Conservation (phyloP, 2,888 invertebrate species). For the Pherbina coryleti region DNA sequence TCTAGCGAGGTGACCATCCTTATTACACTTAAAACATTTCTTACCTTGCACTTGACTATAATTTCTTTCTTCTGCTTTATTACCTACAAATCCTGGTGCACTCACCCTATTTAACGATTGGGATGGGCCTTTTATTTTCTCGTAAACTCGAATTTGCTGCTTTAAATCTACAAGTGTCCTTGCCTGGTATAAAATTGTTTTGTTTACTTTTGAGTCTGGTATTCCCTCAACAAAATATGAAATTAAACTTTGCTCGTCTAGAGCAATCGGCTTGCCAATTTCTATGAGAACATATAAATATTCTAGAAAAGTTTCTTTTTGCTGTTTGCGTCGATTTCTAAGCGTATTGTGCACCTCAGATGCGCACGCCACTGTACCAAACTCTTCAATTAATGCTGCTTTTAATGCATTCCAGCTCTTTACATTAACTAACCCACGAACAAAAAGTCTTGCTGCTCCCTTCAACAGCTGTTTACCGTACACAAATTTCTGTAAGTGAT, state of each 20-base stretch:
- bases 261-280: too few species aligned
- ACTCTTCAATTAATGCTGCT: slow-evolving; percentile 32
- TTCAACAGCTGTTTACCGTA: slow-evolving; percentile 42
- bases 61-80: too few species aligned
- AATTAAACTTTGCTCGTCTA: slow-evolving; percentile 32
- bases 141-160: background rate
- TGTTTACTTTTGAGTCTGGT: slow-evolving; percentile 34
- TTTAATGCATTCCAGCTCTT: slow-evolving; percentile 30
- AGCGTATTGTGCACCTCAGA: slow-evolving; percentile 36
- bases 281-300: slow-evolving; percentile 35
- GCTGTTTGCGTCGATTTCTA: slow-evolving; percentile 38
- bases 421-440: slow-evolving; percentile 21
- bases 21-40: too few species aligned
- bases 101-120: too few species aligned
- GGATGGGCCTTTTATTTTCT: background rate
- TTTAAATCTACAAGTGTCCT: slow-evolving; percentile 2
- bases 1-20: too few species aligned
- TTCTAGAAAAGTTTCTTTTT: slow-evolving; percentile 34
- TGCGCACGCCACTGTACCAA: slow-evolving; percentile 19
- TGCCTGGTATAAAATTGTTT: slow-evolving; percentile 35
- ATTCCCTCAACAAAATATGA: slow-evolving; percentile 37
- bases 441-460: slow-evolving; percentile 37
- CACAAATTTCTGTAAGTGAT: slow-evolving; percentile 38
- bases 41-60: too few species aligned
- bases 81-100: too few species aligned